These are phyloP conservation scores for Ophraella communa DNA, from an alignment of 2,888 invertebrate genomes.

Conservation along the genomic window DNA sequence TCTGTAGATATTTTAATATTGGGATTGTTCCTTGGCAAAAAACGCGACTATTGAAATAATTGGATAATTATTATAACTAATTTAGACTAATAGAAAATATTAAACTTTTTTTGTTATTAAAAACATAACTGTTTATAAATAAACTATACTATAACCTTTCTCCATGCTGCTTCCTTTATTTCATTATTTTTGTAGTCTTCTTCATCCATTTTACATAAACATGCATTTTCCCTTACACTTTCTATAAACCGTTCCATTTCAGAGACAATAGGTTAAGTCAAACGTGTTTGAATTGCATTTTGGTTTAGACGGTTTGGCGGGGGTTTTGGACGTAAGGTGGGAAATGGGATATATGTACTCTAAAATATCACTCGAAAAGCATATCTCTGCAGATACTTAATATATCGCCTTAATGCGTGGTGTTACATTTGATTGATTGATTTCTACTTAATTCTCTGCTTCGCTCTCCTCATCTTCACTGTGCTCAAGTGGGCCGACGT, in stretches of 20 bases:
- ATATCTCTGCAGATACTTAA: constrained; percentile 1
- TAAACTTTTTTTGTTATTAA: neutral
- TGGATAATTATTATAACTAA: neutral
- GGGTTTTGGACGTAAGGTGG: neutral
- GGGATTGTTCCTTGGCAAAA: constrained; percentile 12
- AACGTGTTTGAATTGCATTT: neutral
- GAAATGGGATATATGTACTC: too few relatives aligned
- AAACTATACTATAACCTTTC: constrained; percentile 7
- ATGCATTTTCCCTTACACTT: constrained; percentile 21
- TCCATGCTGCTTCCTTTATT: constrained; percentile 19
- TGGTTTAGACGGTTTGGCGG: too few relatives aligned
- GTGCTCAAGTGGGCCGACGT: too few relatives aligned
- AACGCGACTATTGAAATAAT: constrained; percentile 8
- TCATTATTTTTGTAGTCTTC: constrained; percentile 23
- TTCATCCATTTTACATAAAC: constrained; percentile 19
- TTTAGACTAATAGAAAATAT: too few relatives aligned
- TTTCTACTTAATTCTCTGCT: too few relatives aligned
- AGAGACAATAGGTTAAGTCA: neutral
- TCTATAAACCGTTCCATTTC: constrained; percentile 20
- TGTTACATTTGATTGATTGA: too few relatives aligned
- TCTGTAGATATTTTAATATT: neutral
- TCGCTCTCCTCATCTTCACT: too few relatives aligned
- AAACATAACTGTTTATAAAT: neutral
- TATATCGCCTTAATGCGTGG: neutral
- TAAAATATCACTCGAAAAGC: constrained; percentile 10